Conservation (phyloP, 2,113 vertebrate genomes). For the Clarias macrocephalus region DNA sequence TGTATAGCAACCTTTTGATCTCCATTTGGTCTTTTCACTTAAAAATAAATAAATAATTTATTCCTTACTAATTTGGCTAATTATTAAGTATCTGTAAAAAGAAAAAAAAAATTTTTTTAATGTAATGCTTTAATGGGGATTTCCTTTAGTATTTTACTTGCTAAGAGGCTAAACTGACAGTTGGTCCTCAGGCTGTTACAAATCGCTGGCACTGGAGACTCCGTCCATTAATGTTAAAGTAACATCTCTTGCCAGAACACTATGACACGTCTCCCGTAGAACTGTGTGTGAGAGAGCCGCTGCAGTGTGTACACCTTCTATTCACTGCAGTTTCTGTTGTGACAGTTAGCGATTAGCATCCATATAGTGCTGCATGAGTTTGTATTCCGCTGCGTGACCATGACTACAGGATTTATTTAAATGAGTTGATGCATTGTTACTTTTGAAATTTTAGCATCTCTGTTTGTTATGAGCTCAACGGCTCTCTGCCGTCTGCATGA, state of each 20-base stretch:
- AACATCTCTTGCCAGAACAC: background rate
- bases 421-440: background rate
- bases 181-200: background rate
- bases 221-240: background rate
- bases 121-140: background rate
- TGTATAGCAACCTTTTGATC: background rate
- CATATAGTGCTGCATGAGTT: background rate
- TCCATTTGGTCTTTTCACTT: fast-evolving
- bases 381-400: background rate
- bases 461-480: background rate
- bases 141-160: background rate
- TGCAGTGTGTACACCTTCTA: background rate
- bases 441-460: background rate
- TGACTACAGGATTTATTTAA: background rate
- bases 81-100: background rate
- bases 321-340: background rate
- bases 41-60: background rate
- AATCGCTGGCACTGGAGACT: background rate
- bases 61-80: background rate
- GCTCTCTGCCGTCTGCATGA: background rate
- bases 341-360: background rate
- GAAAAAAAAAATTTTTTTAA: too few species aligned
- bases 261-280: background rate
- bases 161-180: background rate
- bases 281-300: too few species aligned